Evolutionary conservation across 1,140 invertebrate species (phyloP).

Genomic region (Varroa destructor): DNA sequence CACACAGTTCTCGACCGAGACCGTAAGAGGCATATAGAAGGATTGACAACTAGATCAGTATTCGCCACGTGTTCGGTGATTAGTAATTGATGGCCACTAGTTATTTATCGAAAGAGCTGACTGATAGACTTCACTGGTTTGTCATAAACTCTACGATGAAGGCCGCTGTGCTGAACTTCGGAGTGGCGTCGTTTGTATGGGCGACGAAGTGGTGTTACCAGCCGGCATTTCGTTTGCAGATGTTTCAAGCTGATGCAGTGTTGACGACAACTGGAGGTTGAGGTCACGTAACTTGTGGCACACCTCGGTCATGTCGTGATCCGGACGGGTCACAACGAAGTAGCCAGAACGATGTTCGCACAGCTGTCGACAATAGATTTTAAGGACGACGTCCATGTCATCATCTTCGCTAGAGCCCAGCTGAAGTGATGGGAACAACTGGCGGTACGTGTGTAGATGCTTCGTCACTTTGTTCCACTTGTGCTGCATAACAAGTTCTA

Average conservation of each 20-base stretch:
- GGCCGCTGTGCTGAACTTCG: not conserved
- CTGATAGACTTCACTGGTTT: too few species aligned
- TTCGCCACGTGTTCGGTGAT: too few species aligned
- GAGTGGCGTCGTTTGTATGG: conserved; percentile 7
- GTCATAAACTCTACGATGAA: not conserved
- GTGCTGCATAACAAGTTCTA: conserved; percentile 50
- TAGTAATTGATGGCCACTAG: too few species aligned
- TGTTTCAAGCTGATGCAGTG: conserved; percentile 44
- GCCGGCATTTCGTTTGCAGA: conserved; percentile 31
- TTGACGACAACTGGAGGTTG: conserved; percentile 51
- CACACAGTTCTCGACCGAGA: too few species aligned
- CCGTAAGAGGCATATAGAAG: too few species aligned
- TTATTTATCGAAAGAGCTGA: too few species aligned
- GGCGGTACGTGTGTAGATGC: conserved; percentile 49
- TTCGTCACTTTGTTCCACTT: conserved; percentile 53
- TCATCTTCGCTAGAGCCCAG: conserved; percentile 44
- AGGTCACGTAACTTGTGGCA: conserved; percentile 52
- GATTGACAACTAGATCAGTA: too few species aligned
- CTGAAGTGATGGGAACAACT: conserved; percentile 49
- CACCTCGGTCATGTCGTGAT: conserved; percentile 51
- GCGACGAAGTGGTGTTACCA: conserved; percentile 13
- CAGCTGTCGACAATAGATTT: conserved; percentile 55
- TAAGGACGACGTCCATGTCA: conserved; percentile 54
- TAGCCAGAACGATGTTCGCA: conserved; percentile 54
- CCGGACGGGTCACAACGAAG: conserved; percentile 49